Evolutionary conservation across 2,113 vertebrate species (phyloP).

Genomic region (Tauraco erythrolophus): DNA sequence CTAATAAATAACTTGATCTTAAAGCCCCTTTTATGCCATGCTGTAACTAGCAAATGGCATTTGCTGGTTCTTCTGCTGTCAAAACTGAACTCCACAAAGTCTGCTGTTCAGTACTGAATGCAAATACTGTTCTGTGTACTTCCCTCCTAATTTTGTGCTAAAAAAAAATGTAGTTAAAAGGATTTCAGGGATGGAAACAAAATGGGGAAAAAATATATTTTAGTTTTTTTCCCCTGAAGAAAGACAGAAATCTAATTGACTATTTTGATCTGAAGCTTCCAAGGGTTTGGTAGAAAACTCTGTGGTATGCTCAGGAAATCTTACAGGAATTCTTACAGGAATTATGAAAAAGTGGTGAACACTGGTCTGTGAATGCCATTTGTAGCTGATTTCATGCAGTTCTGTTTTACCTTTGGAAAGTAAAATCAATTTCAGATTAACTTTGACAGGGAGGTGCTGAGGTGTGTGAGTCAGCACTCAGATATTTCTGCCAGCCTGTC

Average conservation of each 20-base stretch:
- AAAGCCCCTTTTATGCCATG: not conserved
- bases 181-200: not conserved
- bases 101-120: not conserved
- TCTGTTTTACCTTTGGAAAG: slow-evolving; percentile 25
- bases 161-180: not conserved
- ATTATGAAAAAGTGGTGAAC: not conserved
- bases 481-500: not conserved
- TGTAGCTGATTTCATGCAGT: not conserved
- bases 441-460: slow-evolving; percentile 3
- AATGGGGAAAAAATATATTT: not conserved
- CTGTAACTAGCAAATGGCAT: not conserved
- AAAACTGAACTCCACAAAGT: not conserved
- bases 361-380: not conserved
- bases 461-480: not conserved
- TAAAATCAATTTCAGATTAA: slow-evolving; percentile 54
- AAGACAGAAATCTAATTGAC: not conserved
- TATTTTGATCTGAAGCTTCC: not conserved
- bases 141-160: not conserved
- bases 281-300: not conserved
- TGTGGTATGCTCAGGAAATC: not conserved
- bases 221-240: not conserved
- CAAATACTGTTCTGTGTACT: not conserved
- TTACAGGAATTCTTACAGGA: not conserved
- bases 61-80: not conserved
- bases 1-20: not conserved